These are phyloP conservation scores for Eudorcas thomsonii DNA, from an alignment of 2,113 vertebrate species.

Conservation along the genomic window DNA sequence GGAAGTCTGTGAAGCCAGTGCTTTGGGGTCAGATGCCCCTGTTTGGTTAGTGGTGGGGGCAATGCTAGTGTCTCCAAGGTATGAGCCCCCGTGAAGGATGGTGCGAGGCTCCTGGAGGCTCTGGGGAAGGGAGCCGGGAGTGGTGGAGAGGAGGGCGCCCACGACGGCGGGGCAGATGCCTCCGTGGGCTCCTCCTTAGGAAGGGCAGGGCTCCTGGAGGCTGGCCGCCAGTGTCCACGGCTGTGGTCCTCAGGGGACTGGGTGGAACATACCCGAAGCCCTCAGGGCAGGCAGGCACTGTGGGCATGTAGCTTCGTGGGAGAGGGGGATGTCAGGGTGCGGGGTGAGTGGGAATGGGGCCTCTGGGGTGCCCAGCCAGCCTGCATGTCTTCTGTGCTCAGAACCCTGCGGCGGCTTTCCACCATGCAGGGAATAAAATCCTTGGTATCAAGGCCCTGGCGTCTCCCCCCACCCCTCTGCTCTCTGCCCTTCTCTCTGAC, in stretches of 20 bases:
- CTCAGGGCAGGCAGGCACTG: too few species aligned
- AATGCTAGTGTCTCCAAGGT: background rate
- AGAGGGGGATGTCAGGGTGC: background rate
- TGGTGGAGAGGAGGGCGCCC: background rate
- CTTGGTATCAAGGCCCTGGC: rapidly evolving
- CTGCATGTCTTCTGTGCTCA: background rate
- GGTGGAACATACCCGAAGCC: rapidly evolving
- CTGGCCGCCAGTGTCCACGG: background rate
- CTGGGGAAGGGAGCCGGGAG: background rate
- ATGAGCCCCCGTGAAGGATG: background rate
- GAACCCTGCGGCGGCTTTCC: background rate
- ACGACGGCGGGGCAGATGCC: rapidly evolving
- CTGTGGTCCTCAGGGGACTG: background rate
- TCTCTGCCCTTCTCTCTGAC: background rate
- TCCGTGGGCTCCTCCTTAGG: background rate
- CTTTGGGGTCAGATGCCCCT: too few species aligned
- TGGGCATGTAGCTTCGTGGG: background rate
- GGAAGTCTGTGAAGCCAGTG: too few species aligned
- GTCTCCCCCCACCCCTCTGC: rapidly evolving
- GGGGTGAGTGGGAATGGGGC: rapidly evolving
- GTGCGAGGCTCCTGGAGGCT: rapidly evolving
- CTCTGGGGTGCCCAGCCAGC: background rate
- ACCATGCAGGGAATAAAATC: rapidly evolving
- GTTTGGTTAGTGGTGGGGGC: background rate
- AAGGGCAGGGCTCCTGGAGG: background rate